Conservation (phyloP, 2,113 vertebrate genomes). For the Erinaceus europaeus region DNA sequence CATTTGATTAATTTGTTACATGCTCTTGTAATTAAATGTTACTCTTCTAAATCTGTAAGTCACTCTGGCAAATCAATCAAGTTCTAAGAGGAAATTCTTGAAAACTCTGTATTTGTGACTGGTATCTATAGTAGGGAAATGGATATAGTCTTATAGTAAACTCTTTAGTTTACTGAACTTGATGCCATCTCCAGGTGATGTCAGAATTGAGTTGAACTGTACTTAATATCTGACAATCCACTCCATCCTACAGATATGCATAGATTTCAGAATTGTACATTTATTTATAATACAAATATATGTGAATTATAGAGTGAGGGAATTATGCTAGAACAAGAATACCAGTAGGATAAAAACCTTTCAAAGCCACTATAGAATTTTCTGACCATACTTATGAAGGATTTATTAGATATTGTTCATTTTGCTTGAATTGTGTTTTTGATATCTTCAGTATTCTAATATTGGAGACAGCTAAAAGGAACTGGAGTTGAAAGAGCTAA, state of each 20-base stretch:
- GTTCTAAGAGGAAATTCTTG: neutral
- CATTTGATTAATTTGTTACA: neutral
- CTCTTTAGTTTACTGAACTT: neutral
- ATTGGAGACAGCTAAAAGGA: too few relatives aligned
- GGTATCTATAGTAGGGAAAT: neutral
- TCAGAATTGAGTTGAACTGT: neutral
- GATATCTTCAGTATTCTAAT: neutral
- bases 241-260: too few relatives aligned
- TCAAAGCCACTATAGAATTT: neutral
- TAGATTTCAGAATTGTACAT: neutral
- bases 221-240: neutral
- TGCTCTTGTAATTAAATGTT: neutral
- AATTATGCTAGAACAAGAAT: neutral
- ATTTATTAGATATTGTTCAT: neutral
- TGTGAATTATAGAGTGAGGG: neutral
- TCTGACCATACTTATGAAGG: neutral
- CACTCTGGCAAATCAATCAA: neutral
- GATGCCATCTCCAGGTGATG: neutral
- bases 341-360: accelerated
- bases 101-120: neutral
- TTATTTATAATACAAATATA: neutral
- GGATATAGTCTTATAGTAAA: neutral
- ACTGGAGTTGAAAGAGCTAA: neutral
- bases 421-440: neutral
- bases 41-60: neutral